Evolutionary conservation across 2,113 vertebrate species (phyloP).

Genomic region (Macaca mulatta): DNA sequence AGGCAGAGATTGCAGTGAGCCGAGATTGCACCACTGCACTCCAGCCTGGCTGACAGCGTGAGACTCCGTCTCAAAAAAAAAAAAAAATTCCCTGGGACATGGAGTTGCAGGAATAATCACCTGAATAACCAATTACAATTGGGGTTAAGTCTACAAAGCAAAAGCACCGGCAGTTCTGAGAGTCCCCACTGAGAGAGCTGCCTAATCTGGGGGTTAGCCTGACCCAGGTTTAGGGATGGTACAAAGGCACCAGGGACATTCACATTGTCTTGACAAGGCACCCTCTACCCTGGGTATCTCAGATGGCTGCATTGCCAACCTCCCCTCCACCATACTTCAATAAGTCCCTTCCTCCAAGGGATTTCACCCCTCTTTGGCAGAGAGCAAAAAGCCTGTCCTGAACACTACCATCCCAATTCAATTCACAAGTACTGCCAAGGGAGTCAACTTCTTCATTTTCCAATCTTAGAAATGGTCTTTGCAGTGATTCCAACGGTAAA

Average conservation of each 20-base stretch:
- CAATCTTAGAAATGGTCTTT: not conserved
- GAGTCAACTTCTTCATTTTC: not conserved
- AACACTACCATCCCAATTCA: not conserved
- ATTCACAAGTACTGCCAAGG: not conserved
- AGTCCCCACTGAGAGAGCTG: not conserved
- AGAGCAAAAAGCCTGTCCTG: not conserved
- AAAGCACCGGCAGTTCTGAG: not conserved
- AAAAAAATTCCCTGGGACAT: not conserved
- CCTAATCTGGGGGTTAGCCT: not conserved
- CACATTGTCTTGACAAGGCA: not conserved
- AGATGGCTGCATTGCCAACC: not conserved
- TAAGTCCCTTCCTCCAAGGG: not conserved
- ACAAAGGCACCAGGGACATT: not conserved
- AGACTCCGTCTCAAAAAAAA: too few species aligned
- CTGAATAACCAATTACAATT: not conserved
- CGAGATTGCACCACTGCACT: too few species aligned
- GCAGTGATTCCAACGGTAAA: not conserved
- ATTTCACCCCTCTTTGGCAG: not conserved
- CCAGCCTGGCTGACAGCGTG: too few species aligned
- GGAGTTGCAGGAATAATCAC: not conserved
- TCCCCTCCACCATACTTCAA: not conserved
- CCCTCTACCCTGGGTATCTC: not conserved
- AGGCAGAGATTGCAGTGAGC: too few species aligned
- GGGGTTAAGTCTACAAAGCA: not conserved
- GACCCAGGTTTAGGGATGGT: not conserved